phyloP scores from a whole-genome alignment of 2,113 vertebrate genomes.

The Arothron firmamentum region DNA sequence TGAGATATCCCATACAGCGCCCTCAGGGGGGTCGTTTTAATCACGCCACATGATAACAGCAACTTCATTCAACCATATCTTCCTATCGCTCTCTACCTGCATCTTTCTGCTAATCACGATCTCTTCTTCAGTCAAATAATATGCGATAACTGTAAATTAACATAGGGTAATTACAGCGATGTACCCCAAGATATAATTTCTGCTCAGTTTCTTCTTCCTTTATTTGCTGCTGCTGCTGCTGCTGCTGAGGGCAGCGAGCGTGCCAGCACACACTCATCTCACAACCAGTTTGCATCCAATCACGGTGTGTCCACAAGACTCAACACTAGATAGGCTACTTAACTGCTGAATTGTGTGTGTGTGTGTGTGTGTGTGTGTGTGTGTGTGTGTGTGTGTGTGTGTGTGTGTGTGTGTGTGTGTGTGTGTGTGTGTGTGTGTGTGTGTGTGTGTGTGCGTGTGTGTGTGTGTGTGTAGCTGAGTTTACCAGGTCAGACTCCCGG shows the following conservation, averaged over 20 bases:
- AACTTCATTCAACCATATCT: background rate
- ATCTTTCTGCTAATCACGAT: background rate
- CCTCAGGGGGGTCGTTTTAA: background rate
- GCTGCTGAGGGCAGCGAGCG: background rate
- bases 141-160: background rate
- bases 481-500: background rate
- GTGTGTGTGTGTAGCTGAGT: background rate
- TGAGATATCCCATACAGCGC: too few species aligned
- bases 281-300: background rate
- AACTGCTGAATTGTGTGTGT: too few species aligned
- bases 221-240: slow-evolving; percentile 18
- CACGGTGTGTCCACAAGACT: too few species aligned
- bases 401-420: background rate
- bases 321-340: too few species aligned
- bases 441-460: background rate
- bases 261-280: background rate
- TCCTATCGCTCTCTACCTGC: background rate
- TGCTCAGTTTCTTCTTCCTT: background rate
- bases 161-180: background rate
- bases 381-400: background rate
- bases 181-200: slow-evolving; percentile 1
- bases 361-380: background rate
- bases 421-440: too few species aligned
- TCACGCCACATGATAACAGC: background rate
- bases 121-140: background rate